Evolutionary conservation across 1,140 invertebrate genomes (phyloP), one percentile per base, ranked within the genome.

Genomic region (Ceratoteleas bidentatus): DNA sequence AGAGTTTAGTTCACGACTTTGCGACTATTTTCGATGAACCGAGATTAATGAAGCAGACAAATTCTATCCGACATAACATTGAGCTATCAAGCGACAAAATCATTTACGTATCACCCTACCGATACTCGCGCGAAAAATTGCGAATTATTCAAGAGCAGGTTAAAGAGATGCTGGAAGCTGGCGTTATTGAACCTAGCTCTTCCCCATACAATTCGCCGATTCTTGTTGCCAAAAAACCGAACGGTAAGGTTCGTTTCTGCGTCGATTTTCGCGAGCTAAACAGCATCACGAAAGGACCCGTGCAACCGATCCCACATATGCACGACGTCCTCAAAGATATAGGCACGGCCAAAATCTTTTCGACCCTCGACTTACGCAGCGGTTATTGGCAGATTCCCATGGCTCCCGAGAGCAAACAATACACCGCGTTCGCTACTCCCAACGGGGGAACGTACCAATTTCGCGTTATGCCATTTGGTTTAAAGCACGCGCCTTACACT

Each of bases 41-140:
- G 45, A 34, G 14, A 13, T 34, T 47, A 2, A 57, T 69, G 38
- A 45, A 52, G 15, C 81, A 79, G 50, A 83, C 64, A 1, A 34
- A 9, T 16, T 66, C 64, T 1, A 66, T 66, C 6, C 2, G 13
- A 45, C 64, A 66, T 7, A 38, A 66, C 7, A 66, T 66, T 11
- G 33, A 45, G 2, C 4, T 66, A 33, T 40, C 33, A 2, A 34
- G 8, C 24, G 32, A 54, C 10, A 54, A 54, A 54, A 54, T 49
- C 11, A 6, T 49, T n/a, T n/a, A 49, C 45, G 45, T 49, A 6
- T 2, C 0, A 0, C 11, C 45, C 1, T 49, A 40, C 13, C 45
- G 45, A 13, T 49, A 49, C 6, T 49, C n/a, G 6, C 11, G 11
- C 1, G 13, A 49, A 2, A 49, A 49, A 6, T 11, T n/a, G 2